Base-by-base conservation (phyloP, 1,140 invertebrate genomes). In the Uloborus diversus region DNA sequence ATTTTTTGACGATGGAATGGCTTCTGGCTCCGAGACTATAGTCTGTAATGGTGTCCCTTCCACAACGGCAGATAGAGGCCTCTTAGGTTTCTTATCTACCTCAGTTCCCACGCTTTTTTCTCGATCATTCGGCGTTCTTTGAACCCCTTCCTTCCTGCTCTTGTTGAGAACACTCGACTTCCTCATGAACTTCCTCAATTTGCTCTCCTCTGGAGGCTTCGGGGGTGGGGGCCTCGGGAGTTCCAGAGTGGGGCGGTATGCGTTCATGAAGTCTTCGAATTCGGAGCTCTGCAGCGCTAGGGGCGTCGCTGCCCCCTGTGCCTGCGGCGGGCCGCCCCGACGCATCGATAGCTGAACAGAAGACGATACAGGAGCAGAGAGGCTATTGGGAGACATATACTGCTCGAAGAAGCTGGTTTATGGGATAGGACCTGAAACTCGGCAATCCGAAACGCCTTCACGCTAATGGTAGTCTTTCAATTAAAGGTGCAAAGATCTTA, bases 371-470 rank as follows among this genome's bases (percentile, higher is more conserved):
- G 61, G 59, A 30, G 73, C 47, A 57, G 32, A 59, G 49, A 30
- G 64, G 61, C 73, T 76, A 65, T 76, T 51, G 25, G 73, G 73
- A 76, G 73, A 49, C 73, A 76, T 76, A 76, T 62, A 76, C 59
- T 66, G 30, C n/a, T 20, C 28, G n/a, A n/a, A n/a, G n/a, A n/a
- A n/a, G n/a, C n/a, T n/a, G n/a, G n/a, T n/a, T n/a, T n/a, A n/a
- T n/a, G n/a, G n/a, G n/a, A n/a, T n/a, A n/a, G n/a, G n/a, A n/a
- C n/a, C n/a, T n/a, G n/a, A n/a, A n/a, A n/a, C n/a, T n/a, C n/a
- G n/a, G n/a, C n/a, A n/a, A n/a, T n/a, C n/a, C n/a, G n/a, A n/a
- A n/a, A n/a, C n/a, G n/a, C n/a, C n/a, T n/a, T n/a, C n/a, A n/a
- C n/a, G n/a, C n/a, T n/a, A n/a, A n/a, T n/a, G n/a, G n/a, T n/a